These are phyloP conservation scores for Apocheima hispidaria DNA, from an alignment of 2,888 invertebrate genomes.

Conservation along the genomic window DNA sequence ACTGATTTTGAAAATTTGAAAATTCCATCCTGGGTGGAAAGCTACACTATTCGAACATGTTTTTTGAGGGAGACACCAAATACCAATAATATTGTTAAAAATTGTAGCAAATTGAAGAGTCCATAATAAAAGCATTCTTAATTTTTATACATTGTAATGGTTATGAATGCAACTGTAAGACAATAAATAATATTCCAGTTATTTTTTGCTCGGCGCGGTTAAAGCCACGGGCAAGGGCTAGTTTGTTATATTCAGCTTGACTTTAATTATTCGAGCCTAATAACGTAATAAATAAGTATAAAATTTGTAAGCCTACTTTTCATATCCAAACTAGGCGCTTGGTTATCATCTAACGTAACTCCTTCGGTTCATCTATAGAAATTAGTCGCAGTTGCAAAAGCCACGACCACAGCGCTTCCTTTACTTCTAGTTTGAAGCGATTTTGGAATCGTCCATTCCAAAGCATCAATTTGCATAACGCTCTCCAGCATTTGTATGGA, in stretches of 20 bases:
- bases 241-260: not conserved
- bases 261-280: not conserved
- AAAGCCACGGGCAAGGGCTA: no score
- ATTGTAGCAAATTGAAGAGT: no score
- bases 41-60: no score
- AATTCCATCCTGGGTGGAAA: no score
- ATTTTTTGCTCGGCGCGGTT: no score
- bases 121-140: no score
- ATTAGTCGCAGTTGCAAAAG: not conserved
- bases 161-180: no score
- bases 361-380: not conserved
- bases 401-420: not conserved
- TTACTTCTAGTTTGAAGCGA: not conserved
- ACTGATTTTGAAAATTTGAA: no score
- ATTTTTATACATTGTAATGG: no score
- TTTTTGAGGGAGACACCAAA: no score
- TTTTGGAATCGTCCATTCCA: conserved; percentile 1
- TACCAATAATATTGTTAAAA: no score
- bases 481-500: not conserved
- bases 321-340: not conserved
- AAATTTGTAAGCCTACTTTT: not conserved
- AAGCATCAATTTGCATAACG: conserved; percentile 20
- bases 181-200: not conserved
- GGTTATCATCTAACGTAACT: not conserved
- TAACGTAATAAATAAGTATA: not conserved